Conservation (phyloP, 2,113 vertebrate genomes). For the Blennius ocellaris region DNA sequence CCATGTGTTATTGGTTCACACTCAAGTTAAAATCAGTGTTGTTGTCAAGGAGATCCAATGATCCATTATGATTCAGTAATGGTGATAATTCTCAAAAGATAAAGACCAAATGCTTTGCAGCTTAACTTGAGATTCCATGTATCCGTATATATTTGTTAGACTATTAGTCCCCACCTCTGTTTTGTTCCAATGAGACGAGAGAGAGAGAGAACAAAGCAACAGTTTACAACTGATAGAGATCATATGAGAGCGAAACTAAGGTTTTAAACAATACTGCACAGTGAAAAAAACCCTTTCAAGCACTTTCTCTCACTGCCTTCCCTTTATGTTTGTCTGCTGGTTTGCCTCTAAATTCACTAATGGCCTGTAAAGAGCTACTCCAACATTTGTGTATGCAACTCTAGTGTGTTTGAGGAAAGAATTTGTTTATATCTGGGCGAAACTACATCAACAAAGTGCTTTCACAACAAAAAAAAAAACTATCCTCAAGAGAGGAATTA, state of each 20-base stretch:
- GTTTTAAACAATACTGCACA: constrained; percentile 13
- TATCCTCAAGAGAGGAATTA: constrained; percentile 33
- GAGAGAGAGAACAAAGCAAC: neutral
- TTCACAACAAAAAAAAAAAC: constrained; percentile 27
- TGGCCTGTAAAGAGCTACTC: constrained; percentile 15
- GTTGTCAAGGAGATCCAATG: no score
- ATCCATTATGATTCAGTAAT: no score
- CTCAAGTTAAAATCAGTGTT: no score
- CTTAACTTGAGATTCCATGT: no score
- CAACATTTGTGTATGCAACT: constrained; percentile 10
- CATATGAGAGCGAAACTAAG: neutral
- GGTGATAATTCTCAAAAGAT: no score
- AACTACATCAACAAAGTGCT: constrained; percentile 55
- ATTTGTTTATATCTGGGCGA: constrained; percentile 44
- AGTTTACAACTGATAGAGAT: neutral
- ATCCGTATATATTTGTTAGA: no score
- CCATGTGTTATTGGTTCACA: no score
- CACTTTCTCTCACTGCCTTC: neutral
- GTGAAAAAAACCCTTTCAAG: constrained; percentile 18
- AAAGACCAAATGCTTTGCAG: no score
- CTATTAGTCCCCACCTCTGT: no score
- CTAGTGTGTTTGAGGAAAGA: neutral
- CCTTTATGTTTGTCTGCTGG: constrained; percentile 28
- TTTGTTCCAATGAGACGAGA: neutral
- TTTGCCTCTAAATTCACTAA: constrained; percentile 26